phyloP scores from a whole-genome alignment of 2,888 invertebrate species.

The Agriopis aurantiaria region DNA sequence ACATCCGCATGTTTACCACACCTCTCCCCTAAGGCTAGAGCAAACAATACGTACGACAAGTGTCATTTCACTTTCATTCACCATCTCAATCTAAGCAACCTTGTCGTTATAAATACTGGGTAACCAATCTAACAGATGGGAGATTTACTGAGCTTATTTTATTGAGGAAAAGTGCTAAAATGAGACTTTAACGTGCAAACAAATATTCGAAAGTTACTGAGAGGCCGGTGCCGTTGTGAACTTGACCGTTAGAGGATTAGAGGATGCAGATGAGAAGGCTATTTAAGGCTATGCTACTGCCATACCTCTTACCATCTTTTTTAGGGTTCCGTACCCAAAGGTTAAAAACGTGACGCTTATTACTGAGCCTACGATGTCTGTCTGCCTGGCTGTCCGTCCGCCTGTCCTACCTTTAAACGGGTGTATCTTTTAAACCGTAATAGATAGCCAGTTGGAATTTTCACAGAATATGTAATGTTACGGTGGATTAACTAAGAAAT shows the following conservation, averaged over 20 bases:
- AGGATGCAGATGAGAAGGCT: constrained; percentile 21
- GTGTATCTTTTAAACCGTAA: no score
- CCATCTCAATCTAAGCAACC: not conserved
- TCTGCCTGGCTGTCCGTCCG: no score
- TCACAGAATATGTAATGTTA: no score
- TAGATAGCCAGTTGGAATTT: no score
- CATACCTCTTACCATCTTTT: no score
- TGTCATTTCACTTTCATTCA: constrained; percentile 45
- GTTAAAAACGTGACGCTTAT: no score
- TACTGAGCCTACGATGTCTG: no score
- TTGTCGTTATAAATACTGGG: constrained; percentile 15
- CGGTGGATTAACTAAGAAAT: no score
- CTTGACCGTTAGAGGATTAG: constrained; percentile 39
- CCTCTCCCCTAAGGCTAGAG: constrained; percentile 33
- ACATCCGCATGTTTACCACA: constrained; percentile 36
- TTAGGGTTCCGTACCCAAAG: no score
- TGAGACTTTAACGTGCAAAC: constrained; percentile 29
- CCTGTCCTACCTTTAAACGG: no score
- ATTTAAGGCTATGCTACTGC: not conserved
- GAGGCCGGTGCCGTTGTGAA: constrained; percentile 40
- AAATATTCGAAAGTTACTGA: constrained; percentile 44
- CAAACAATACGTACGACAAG: constrained; percentile 32
- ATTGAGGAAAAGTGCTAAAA: constrained; percentile 22
- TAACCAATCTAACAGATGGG: not conserved
- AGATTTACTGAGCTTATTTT: not conserved